Base-by-base conservation (phyloP, 1,140 invertebrate genomes). In the Macrocentrus cingulum region DNA sequence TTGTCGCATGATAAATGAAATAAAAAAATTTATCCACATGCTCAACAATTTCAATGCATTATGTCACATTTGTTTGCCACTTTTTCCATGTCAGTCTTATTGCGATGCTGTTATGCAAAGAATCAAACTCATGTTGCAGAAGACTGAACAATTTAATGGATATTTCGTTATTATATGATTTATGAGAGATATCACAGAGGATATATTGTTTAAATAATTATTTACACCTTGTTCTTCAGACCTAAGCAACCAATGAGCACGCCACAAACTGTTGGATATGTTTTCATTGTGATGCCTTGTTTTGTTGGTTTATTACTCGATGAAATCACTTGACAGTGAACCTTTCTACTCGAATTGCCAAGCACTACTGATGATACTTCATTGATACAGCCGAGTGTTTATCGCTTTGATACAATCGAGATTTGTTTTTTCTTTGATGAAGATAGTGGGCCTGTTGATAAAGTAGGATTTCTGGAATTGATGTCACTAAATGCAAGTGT, bases 161-260 rank as follows among this genome's bases (percentile, higher is more conserved):
- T 9, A 9, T 29, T 9, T 29, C 25, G 9, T 29, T 29, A 29
- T 9, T 9, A 29, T 5, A 29, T 9, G 9, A 29, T 29, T 5
- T 5, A 29, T 29, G 25, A 29, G 4, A 4, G 25, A 29, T 29
- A 9, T n/a, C 25, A 29, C 25, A 29, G 25, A 29, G 25, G 9
- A 5, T 29, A 29, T 29, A 5, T 29, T 29, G 25, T 29, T 29
- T 29, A 54, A 54, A 44, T 15, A 25, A 23, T 32, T 49, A n/a
- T n/a, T n/a, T n/a, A 42, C 18, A 56, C 53, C 53, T 56, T 46
- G n/a, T 56, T 22, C 9, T 46, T 45, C 9, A 45, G 16, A 11
- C 53, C 42, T 29, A 56, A 46, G 37, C 41, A 56, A 22, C 37
- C 15, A 22, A 32, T 29, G 19, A 56, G 44, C 22, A 56, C 20